phyloP scores from a whole-genome alignment of 2,888 invertebrate species.

The Trichopria drosophilae region DNA sequence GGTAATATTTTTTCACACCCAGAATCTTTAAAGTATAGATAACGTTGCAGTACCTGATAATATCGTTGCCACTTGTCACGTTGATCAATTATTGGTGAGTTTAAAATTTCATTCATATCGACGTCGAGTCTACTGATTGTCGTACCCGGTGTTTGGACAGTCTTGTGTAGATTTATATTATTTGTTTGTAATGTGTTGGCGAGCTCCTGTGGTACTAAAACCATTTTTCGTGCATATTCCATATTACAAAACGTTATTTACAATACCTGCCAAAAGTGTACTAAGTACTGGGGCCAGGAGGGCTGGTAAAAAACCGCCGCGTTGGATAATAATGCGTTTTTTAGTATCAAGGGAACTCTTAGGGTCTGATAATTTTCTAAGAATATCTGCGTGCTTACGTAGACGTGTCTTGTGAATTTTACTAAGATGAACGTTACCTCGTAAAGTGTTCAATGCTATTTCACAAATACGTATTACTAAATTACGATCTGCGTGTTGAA shows the following conservation, averaged over 20 bases:
- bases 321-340: conserved; percentile 14
- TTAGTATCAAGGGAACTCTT: too few species aligned
- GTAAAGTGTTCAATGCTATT: too few species aligned
- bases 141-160: conserved; percentile 7
- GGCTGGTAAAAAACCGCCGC: conserved; percentile 7
- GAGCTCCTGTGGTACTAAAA: conserved; percentile 15
- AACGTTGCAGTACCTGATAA: conserved; percentile 19
- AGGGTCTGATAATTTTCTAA: too few species aligned
- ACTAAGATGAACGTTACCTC: too few species aligned
- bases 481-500: too few species aligned
- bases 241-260: conserved; percentile 5
- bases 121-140: conserved; percentile 16
- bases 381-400: too few species aligned
- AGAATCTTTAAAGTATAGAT: conserved; percentile 7
- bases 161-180: too few species aligned
- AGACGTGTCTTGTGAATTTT: too few species aligned
- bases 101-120: conserved; percentile 28
- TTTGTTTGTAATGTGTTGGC: too few species aligned
- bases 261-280: too few species aligned
- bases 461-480: too few species aligned
- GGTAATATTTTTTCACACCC: too few species aligned
- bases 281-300: conserved; percentile 2
- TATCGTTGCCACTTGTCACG: conserved; percentile 25
- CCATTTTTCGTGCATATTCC: conserved; percentile 22
- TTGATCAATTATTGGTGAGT: conserved; percentile 14